phyloP scores from a whole-genome alignment of 92 coral and sea anemone genomes.

The Palythoa heliodiscus region DNA sequence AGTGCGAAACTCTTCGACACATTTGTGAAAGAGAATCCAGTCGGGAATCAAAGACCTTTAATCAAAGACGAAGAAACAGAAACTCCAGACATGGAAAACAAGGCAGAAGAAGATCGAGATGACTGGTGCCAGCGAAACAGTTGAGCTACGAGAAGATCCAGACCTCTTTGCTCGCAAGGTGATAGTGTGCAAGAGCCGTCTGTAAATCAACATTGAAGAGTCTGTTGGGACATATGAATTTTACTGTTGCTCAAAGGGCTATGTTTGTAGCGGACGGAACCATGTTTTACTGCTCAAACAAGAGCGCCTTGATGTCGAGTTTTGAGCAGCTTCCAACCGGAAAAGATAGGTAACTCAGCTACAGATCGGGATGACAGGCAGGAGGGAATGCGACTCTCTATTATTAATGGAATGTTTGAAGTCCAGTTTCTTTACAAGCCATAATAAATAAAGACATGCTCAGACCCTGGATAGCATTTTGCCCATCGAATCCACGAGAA shows the following conservation, averaged over 20 bases:
- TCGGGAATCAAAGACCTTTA: neutral
- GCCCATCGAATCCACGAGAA: conserved; percentile 43
- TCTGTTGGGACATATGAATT: conserved; percentile 38
- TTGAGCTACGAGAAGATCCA: conserved; percentile 34
- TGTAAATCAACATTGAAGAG: neutral
- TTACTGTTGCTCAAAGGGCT: neutral
- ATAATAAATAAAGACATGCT: conserved; percentile 31
- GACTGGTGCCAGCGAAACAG: conserved; percentile 9
- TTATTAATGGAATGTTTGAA: neutral
- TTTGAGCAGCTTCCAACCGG: conserved; percentile 27
- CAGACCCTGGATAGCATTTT: conserved; percentile 59
- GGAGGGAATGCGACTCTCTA: conserved; percentile 30
- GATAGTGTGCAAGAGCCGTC: conserved; percentile 34
- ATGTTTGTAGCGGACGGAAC: conserved; percentile 54
- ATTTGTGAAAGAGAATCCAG: neutral
- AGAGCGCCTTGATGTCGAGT: conserved; percentile 9
- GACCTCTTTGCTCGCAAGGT: conserved; percentile 30
- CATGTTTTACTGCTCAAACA: conserved; percentile 38
- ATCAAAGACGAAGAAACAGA: neutral
- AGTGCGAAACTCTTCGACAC: neutral
- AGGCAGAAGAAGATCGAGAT: conserved; percentile 17
- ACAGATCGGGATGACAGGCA: neutral
- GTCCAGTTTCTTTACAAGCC: neutral
- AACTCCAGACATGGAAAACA: conserved; percentile 19
- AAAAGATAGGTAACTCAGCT: conserved; percentile 8